Evolutionary conservation across 2,888 invertebrate genomes (phyloP).

Genomic region (Teleiodes luculella): DNA sequence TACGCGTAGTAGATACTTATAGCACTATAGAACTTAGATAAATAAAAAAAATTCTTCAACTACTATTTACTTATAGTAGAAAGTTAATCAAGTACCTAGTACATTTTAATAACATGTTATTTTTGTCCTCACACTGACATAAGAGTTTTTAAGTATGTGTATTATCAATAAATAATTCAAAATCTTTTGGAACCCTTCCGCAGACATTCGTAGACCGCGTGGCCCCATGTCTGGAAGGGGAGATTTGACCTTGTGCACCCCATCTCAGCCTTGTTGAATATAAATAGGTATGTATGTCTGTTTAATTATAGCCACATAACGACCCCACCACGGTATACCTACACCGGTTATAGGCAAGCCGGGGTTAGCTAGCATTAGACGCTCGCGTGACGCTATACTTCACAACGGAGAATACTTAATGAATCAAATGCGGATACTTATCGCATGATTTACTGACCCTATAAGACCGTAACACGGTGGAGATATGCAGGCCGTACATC

Average conservation of each 20-base stretch:
- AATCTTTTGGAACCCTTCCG: not conserved
- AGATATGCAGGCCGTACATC: slow-evolving; percentile 26
- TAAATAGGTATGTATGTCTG: slow-evolving; percentile 20
- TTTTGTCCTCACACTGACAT: too few species aligned
- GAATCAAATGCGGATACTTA: not conserved
- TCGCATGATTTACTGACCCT: slow-evolving; percentile 13
- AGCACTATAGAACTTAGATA: too few species aligned
- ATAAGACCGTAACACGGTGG: slow-evolving; percentile 22
- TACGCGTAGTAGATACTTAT: too few species aligned
- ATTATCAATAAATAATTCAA: too few species aligned
- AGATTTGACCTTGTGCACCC: slow-evolving; percentile 56
- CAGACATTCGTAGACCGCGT: slow-evolving; percentile 32
- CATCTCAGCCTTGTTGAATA: slow-evolving; percentile 23
- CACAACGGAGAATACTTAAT: slow-evolving; percentile 14
- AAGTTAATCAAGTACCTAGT: too few species aligned
- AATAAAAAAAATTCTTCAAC: too few species aligned
- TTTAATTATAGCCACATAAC: slow-evolving; percentile 6
- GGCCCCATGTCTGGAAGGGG: slow-evolving; percentile 65
- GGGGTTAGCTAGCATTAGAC: slow-evolving; percentile 7
- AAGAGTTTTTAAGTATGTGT: too few species aligned
- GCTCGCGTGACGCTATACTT: slow-evolving; percentile 10
- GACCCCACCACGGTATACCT: not conserved
- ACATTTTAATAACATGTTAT: too few species aligned
- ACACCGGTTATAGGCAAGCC: slow-evolving; percentile 7
- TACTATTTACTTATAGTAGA: too few species aligned